Evolutionary conservation across 2,797 vertebrate species (phyloP).

Genomic region (Siniperca obscura): DNA sequence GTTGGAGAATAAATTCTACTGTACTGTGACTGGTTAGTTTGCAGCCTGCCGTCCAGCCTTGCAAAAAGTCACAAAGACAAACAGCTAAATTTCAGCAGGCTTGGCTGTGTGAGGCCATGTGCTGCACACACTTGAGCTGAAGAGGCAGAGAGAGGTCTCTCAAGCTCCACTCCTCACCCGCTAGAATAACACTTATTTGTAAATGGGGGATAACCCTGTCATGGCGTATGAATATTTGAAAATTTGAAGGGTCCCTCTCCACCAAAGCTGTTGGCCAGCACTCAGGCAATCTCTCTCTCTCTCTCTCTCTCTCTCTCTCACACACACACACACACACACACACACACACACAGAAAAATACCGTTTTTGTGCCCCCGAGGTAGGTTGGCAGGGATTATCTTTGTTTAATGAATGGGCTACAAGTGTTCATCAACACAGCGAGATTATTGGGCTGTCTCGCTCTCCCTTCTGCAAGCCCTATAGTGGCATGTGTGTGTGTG

Average conservation of each 20-base stretch:
- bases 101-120: constrained; percentile 18
- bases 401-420: constrained; percentile 85
- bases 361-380: constrained; percentile 86
- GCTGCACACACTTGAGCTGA: constrained; percentile 66
- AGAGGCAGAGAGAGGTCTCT: constrained; percentile 62
- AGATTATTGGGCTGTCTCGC: constrained; percentile 77
- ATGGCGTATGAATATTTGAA: constrained; percentile 82
- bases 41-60: neutral
- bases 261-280: constrained; percentile 73
- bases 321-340: constrained; percentile 39
- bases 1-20: neutral
- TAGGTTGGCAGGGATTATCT: constrained; percentile 89
- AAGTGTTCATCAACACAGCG: constrained; percentile 80
- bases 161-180: constrained; percentile 60
- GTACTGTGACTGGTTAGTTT: neutral
- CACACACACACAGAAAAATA: constrained; percentile 57
- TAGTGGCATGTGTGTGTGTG: constrained; percentile 51
- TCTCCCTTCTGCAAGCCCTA: constrained; percentile 65
- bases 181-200: constrained; percentile 77
- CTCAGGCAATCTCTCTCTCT: constrained; percentile 43
- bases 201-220: constrained; percentile 80
- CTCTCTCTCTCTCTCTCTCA: neutral
- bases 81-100: constrained; percentile 25
- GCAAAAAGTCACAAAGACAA: constrained; percentile 39
- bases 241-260: constrained; percentile 81